Evolutionary conservation across 2,113 vertebrate species (phyloP).

Genomic region (Muscicapa adusta): DNA sequence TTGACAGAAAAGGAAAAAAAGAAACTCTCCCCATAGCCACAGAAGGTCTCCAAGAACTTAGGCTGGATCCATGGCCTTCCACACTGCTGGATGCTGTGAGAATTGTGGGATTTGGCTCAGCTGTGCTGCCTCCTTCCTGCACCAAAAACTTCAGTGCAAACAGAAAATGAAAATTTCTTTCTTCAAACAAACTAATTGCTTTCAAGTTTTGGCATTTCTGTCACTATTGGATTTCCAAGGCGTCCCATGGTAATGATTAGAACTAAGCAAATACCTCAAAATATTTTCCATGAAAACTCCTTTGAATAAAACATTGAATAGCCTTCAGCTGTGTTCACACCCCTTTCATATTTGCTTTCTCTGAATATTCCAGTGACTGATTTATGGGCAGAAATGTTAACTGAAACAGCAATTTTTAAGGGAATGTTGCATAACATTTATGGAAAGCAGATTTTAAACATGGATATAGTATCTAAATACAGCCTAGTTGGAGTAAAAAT

Average conservation of each 20-base stretch:
- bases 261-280: conserved; percentile 66
- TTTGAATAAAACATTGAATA: conserved; percentile 65
- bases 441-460: conserved; percentile 32
- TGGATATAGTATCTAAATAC: neutral
- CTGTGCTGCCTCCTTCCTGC: neutral
- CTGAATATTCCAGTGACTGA: conserved; percentile 66
- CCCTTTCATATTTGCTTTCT: conserved; percentile 64
- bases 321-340: conserved; percentile 66
- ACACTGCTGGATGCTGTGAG: neutral
- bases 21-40: neutral
- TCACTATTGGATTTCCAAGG: conserved; percentile 49
- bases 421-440: conserved; percentile 35
- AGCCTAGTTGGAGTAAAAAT: neutral
- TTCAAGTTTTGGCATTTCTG: conserved; percentile 58
- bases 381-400: conserved; percentile 58
- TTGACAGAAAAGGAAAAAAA: neutral
- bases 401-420: conserved; percentile 47
- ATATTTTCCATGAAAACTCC: conserved; percentile 55
- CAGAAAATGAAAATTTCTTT: conserved; percentile 17
- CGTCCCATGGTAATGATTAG: conserved; percentile 60
- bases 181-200: conserved; percentile 53
- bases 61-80: neutral
- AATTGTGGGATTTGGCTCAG: neutral
- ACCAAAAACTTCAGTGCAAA: conserved; percentile 14
- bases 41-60: neutral